Percentiles rank a stretch among this genome's conserved stretches.
These are phyloP conservation scores for Melanchra persicariae DNA, from an alignment of 2,888 invertebrate species.

Conservation along the genomic window DNA sequence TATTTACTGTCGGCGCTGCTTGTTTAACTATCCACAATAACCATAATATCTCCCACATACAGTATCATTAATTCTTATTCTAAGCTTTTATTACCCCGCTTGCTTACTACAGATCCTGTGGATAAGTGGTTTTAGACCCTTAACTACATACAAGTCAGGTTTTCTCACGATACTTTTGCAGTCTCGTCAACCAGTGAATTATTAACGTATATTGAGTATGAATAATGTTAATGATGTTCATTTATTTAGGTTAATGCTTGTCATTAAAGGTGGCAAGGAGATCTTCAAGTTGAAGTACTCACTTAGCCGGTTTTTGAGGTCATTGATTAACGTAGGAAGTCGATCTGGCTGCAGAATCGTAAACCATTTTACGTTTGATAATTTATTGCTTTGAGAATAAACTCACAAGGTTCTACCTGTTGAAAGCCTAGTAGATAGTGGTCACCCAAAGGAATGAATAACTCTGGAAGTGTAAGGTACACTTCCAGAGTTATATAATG, in stretches of 20 bases:
- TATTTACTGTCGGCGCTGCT: neutral
- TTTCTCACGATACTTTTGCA: neutral
- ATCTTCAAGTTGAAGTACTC: slow-evolving; percentile 14
- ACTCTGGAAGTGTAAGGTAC: neutral
- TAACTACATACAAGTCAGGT: neutral
- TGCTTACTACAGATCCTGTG: neutral
- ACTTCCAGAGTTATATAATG: too few species aligned
- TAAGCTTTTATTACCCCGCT: neutral
- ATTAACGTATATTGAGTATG: neutral
- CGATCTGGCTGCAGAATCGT: neutral
- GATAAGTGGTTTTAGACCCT: neutral
- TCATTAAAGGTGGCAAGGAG: slow-evolving; percentile 38
- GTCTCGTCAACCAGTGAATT: neutral
- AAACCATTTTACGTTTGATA: neutral
- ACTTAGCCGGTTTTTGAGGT: slow-evolving; percentile 26
- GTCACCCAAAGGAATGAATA: neutral
- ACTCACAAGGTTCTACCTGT: neutral
- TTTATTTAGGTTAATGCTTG: slow-evolving; percentile 46
- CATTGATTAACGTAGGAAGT: slow-evolving; percentile 5
- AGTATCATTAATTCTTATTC: neutral
- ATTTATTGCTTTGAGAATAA: neutral
- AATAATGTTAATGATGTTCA: slow-evolving; percentile 4
- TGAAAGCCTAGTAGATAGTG: neutral
- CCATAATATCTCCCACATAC: neutral
- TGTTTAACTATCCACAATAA: neutral